Percentiles rank a stretch among this genome's conserved stretches.
Conservation (phyloP, 2,797 vertebrate genomes). For the Darevskia nairensis region DNA sequence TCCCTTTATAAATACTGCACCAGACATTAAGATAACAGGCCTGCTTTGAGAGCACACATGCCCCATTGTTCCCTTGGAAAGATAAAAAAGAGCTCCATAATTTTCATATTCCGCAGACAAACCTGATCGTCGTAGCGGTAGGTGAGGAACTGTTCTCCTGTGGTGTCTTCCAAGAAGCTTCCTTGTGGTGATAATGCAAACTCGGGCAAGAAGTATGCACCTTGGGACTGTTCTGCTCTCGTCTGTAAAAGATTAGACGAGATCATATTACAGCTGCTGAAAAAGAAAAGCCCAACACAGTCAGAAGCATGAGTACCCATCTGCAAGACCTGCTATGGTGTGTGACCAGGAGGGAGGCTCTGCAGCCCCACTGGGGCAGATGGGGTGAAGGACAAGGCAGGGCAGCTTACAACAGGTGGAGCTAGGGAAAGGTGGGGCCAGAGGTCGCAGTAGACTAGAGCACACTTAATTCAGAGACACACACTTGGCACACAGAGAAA, state of each 20-base stretch:
- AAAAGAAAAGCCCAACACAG: background rate
- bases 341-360: background rate
- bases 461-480: too few species aligned
- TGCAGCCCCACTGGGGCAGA: too few species aligned
- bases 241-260: slow-evolving; percentile 75
- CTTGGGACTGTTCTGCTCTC: slow-evolving; percentile 81
- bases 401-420: too few species aligned
- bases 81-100: rapidly evolving
- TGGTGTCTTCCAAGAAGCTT: slow-evolving; percentile 91
- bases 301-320: background rate
- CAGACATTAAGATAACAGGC: background rate
- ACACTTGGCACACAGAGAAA: too few species aligned
- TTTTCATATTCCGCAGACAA: slow-evolving; percentile 51
- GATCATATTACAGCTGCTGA: slow-evolving; percentile 34
- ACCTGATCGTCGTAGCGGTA: slow-evolving; percentile 94
- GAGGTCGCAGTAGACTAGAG: too few species aligned
- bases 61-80: background rate
- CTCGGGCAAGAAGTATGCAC: slow-evolving; percentile 91
- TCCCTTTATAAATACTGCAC: background rate
- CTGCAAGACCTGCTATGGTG: too few species aligned
- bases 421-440: too few species aligned
- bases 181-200: slow-evolving; percentile 93
- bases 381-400: too few species aligned
- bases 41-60: background rate
- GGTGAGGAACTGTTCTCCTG: slow-evolving; percentile 90